A percentile compares a stretch with the other conserved stretches of the same genome.
These are phyloP conservation scores for Oceanites oceanicus DNA, from an alignment of 2,113 vertebrate species.

Conservation along the genomic window DNA sequence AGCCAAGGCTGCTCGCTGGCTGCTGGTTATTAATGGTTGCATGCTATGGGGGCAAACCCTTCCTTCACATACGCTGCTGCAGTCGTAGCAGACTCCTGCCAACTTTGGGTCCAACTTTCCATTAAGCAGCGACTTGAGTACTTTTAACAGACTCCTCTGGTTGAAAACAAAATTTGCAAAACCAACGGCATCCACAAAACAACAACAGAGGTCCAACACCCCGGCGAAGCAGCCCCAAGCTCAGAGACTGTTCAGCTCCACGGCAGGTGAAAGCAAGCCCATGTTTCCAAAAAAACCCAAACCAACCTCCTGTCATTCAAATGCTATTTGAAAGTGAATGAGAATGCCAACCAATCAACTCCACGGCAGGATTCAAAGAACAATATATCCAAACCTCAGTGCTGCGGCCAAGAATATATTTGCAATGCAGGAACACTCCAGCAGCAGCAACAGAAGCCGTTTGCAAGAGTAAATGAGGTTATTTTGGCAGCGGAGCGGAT, in stretches of 20 bases:
- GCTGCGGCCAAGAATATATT: slow-evolving; percentile 18
- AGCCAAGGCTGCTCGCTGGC: background rate
- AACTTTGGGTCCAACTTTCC: background rate
- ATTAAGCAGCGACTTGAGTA: background rate
- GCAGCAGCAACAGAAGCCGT: slow-evolving; percentile 42
- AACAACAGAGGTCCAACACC: background rate
- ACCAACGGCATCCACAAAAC: background rate
- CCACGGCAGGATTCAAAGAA: slow-evolving; percentile 35
- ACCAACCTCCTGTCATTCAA: slow-evolving; percentile 16
- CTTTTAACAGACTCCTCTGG: background rate
- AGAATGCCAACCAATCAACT: slow-evolving; percentile 46
- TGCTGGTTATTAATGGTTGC: background rate
- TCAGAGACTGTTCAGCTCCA: background rate
- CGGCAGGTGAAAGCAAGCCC: slow-evolving; percentile 40
- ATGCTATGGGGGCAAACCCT: background rate
- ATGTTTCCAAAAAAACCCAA: background rate
- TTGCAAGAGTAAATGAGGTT: slow-evolving; percentile 77
- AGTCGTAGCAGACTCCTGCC: background rate
- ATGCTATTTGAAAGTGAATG: slow-evolving; percentile 45
- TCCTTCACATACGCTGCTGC: background rate
- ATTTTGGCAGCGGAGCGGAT: slow-evolving; percentile 78
- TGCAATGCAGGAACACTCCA: slow-evolving; percentile 15
- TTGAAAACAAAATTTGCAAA: background rate
- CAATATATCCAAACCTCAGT: slow-evolving; percentile 47
- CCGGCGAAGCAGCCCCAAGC: background rate